Percentiles rank a stretch among this genome's conserved stretches.
Evolutionary conservation across 2,797 vertebrate species (phyloP).

Genomic region (Threskiornis aethiopicus): DNA sequence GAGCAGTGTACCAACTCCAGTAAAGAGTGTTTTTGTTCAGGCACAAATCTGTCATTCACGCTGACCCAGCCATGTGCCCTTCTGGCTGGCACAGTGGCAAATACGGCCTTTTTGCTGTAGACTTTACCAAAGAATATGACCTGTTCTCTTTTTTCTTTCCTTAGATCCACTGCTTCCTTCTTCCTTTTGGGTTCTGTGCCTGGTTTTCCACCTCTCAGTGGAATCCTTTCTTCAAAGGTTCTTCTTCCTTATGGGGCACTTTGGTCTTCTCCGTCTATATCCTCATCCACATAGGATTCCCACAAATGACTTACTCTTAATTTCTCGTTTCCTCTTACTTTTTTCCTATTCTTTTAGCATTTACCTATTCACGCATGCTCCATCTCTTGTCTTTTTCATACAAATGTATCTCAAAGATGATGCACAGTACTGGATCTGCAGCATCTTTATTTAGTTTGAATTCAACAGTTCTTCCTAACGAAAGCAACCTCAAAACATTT

Average conservation of each 20-base stretch:
- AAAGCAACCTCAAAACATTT: conserved; percentile 1
- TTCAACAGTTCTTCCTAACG: not conserved
- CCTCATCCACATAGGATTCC: not conserved
- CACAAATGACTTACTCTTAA: not conserved
- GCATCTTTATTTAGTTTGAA: conserved; percentile 1
- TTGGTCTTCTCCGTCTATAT: not conserved
- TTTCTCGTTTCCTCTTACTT: not conserved
- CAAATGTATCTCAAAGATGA: not conserved
- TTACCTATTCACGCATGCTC: not conserved
- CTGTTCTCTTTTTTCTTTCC: not conserved
- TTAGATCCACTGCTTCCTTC: not conserved
- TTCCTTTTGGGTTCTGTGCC: not conserved
- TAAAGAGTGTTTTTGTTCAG: not conserved
- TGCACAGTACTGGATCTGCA: not conserved
- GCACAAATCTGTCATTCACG: not conserved
- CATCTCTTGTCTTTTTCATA: not conserved
- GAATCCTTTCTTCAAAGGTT: not conserved
- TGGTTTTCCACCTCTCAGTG: not conserved
- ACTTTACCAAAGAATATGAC: not conserved
- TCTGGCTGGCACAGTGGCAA: not conserved
- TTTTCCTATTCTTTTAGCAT: not conserved
- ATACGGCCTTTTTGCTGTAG: not conserved
- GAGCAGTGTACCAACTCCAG: not conserved
- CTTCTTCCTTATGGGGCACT: not conserved
- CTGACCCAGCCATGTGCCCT: not conserved